These are phyloP conservation scores for Drosophila nr. fundita DNA, from an alignment of 2,888 invertebrate species.

Conservation along the genomic window DNA sequence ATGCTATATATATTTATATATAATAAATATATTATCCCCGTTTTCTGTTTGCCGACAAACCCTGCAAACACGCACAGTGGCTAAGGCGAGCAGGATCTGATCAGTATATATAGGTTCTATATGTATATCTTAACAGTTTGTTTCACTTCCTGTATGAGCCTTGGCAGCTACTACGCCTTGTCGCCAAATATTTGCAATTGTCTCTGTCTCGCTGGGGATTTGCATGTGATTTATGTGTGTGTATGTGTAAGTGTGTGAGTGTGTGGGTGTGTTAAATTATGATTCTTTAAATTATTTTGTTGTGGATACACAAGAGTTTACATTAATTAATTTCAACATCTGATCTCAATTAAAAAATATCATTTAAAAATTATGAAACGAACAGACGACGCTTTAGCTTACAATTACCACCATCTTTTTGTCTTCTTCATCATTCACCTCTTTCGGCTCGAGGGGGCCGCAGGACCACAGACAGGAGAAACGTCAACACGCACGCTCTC, in stretches of 20 bases:
- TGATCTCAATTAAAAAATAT: conserved; percentile 73
- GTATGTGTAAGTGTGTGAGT: conserved; percentile 18
- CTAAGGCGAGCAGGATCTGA: conserved; percentile 41
- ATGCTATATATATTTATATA: conserved; percentile 9
- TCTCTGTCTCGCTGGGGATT: conserved; percentile 36
- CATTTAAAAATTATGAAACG: conserved; percentile 69
- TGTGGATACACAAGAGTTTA: conserved; percentile 67
- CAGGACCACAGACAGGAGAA: conserved; percentile 51
- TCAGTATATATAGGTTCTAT: not conserved
- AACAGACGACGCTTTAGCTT: conserved; percentile 84
- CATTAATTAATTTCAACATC: conserved; percentile 82
- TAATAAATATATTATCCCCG: not conserved
- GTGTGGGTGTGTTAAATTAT: conserved; percentile 37
- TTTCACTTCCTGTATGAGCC: conserved; percentile 19
- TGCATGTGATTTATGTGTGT: conserved; percentile 31
- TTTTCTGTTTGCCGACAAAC: not conserved
- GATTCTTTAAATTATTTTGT: conserved; percentile 64
- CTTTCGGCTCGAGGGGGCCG: conserved; percentile 14
- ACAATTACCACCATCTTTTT: conserved; percentile 79
- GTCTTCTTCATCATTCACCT: conserved; percentile 76
- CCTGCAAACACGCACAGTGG: not conserved
- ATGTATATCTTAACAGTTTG: conserved; percentile 1
- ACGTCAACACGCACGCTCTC: conserved; percentile 42
- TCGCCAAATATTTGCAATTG: conserved; percentile 37
- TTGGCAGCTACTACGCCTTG: conserved; percentile 33